Evolutionary conservation across 2,113 vertebrate genomes (phyloP).

Genomic region (Hippopotamus amphibius): DNA sequence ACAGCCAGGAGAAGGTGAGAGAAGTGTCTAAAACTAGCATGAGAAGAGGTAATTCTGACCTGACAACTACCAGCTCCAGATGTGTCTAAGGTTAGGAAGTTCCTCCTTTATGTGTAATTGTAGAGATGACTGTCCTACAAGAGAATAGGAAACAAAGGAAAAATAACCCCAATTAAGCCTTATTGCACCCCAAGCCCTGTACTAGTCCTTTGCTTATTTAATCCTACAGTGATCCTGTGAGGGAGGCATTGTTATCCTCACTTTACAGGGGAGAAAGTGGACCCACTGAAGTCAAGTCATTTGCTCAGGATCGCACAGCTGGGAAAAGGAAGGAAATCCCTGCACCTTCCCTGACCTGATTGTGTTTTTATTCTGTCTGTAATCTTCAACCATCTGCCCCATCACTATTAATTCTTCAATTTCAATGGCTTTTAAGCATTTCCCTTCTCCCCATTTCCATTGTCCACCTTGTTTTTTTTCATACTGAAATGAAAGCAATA

Average conservation of each 20-base stretch:
- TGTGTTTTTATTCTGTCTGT: not conserved
- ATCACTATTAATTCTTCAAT: not conserved
- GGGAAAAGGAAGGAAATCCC: not conserved
- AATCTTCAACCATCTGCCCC: not conserved
- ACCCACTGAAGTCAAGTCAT: not conserved
- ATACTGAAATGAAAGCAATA: not conserved
- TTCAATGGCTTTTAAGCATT: not conserved
- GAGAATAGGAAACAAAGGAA: not conserved
- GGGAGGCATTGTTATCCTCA: not conserved
- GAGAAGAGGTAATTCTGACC: conserved; percentile 56
- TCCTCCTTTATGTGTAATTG: conserved; percentile 77
- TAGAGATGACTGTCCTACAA: not conserved
- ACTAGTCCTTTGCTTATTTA: not conserved
- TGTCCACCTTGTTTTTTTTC: not conserved
- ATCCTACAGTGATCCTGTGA: not conserved
- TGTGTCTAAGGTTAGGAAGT: conserved; percentile 67
- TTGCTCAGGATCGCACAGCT: conserved; percentile 44
- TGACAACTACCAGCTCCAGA: conserved; percentile 60
- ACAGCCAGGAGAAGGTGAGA: conserved; percentile 72
- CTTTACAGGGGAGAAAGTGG: not conserved
- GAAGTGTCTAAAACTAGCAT: conserved; percentile 58
- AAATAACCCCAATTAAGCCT: not conserved
- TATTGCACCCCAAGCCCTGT: not conserved
- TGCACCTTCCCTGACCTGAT: not conserved
- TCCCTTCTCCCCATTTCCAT: not conserved